Percentiles rank a stretch among this genome's conserved stretches.
phyloP scores from a whole-genome alignment of 2,888 invertebrate species.

The Habrosyne pyritoides region DNA sequence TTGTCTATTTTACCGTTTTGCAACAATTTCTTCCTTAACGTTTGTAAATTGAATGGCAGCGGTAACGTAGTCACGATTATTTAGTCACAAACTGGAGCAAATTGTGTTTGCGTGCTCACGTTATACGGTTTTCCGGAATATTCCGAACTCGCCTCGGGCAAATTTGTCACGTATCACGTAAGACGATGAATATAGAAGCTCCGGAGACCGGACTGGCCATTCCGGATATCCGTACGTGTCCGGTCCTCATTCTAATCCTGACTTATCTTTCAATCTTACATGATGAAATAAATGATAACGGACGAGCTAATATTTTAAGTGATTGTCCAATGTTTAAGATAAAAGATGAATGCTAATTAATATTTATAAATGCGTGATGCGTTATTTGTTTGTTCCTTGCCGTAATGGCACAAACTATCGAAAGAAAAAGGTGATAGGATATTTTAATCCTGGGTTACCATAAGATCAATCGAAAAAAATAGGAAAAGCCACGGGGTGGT shows the following conservation, averaged over 20 bases:
- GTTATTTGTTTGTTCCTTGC: too few relatives aligned
- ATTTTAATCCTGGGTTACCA: too few relatives aligned
- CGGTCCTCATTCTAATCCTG: not conserved
- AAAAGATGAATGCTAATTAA: too few relatives aligned
- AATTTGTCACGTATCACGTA: constrained; percentile 22
- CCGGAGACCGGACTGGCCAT: not conserved
- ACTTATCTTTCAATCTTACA: constrained; percentile 1
- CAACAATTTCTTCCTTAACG: not conserved
- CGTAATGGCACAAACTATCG: too few relatives aligned
- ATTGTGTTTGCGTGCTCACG: not conserved
- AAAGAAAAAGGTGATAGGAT: too few relatives aligned
- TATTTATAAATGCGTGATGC: too few relatives aligned
- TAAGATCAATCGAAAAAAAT: too few relatives aligned
- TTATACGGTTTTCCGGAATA: constrained; percentile 3
- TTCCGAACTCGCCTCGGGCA: constrained; percentile 9
- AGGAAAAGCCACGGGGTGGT: too few relatives aligned
- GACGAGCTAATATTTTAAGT: not conserved
- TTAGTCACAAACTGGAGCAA: not conserved
- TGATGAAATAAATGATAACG: not conserved
- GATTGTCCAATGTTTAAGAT: too few relatives aligned
- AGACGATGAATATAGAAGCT: constrained; percentile 9
- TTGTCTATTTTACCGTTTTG: not conserved
- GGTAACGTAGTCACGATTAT: not conserved
- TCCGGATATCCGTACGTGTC: constrained; percentile 9
- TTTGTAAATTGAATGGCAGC: not conserved